Evolutionary conservation across 1,140 invertebrate species (phyloP), one percentile per base, ranked within the genome.

Genomic region (Lasioglossum baleicum): DNA sequence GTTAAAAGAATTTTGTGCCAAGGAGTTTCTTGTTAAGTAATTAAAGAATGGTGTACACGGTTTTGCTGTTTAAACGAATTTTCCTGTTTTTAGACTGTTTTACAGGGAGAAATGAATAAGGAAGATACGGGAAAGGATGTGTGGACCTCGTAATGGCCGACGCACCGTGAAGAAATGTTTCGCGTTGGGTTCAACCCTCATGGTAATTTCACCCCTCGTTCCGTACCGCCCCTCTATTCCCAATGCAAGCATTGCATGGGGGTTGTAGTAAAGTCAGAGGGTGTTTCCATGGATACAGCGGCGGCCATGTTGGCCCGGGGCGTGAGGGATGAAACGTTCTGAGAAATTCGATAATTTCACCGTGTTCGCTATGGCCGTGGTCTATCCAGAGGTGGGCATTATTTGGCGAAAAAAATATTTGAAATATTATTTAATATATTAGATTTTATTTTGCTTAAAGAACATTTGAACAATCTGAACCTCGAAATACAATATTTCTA

Each of bases 281-380:
- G 83, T 61, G 88, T 89, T 88, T 44, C 87, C 77, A 89, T 89
- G 85, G 87, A 66, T 82, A 89, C 87, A 48, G 7, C 15, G 48
- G 75, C 66, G 67, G 78, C 85, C 87, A 87, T 85, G 65, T 70
- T 81, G 72, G 65, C 48, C 63, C 76, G 86, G 77, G 82, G 82
- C 87, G 82, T 88, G 83, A 69, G 79, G 72, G 65, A 72, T 68
- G 60, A 44, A 63, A 69, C 35, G n/a, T 56, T 51, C 48, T 48
- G 71, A 66, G 77, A 86, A 86, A 88, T 87, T 75, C 85, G 83
- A 88, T 87, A 86, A 88, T 81, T 81, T 67, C 70, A 76, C 48
- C 61, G 63, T 73, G 63, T 65, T 6, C 65, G 86, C 84, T 82
- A 88, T 88, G 83, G 86, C 75, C 80, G 35, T 35, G 0, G 7